phyloP scores from a whole-genome alignment of 2,113 vertebrate species.

The Apaloderma vittatum region DNA sequence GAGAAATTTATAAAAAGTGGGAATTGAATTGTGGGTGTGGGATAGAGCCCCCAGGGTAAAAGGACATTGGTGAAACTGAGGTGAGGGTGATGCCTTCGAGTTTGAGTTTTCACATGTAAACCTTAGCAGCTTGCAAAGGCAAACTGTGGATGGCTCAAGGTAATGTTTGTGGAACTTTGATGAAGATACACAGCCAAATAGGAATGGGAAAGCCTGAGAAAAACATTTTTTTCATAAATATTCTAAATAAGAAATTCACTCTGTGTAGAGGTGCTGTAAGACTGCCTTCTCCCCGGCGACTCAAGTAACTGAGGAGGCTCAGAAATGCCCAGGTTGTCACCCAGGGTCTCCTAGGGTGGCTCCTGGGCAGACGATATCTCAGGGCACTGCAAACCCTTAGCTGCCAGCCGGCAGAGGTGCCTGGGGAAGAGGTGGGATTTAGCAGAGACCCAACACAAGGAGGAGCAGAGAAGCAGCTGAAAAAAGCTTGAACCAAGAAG shows the following conservation, averaged over 20 bases:
- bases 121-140: neutral
- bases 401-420: too few species aligned
- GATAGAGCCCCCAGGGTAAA: neutral
- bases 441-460: neutral
- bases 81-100: neutral
- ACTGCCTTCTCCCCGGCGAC: neutral
- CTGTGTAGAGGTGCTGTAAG: neutral
- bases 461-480: neutral
- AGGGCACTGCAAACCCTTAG: neutral
- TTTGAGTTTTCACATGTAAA: neutral
- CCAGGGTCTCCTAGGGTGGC: neutral
- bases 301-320: neutral
- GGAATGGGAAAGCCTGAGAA: neutral
- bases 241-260: neutral
- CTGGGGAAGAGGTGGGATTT: neutral
- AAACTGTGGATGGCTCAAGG: neutral
- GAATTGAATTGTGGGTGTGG: neutral
- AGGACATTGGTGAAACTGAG: neutral
- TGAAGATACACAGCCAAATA: neutral
- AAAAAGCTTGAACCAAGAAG: neutral
- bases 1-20: neutral
- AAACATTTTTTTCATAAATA: neutral
- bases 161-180: neutral
- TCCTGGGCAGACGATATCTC: neutral
- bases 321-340: neutral